These are phyloP conservation scores for Zaprionus camerounensis DNA, from an alignment of 1,140 invertebrate genomes.

Conservation along the genomic window DNA sequence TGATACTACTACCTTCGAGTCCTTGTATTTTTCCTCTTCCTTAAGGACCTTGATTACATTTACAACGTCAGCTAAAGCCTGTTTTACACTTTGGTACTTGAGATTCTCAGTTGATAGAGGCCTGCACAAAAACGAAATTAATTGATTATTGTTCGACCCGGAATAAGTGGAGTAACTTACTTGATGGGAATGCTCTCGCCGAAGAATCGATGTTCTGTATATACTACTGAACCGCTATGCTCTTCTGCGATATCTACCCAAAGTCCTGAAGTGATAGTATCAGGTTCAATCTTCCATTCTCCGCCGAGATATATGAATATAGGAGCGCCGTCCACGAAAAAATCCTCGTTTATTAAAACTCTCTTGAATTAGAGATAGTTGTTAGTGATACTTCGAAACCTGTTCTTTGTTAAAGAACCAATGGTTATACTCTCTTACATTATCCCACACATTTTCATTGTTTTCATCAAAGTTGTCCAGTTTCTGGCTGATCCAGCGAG, in stretches of 20 bases:
- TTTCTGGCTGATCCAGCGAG: slow-evolving; percentile 65
- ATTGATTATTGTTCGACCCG: background rate
- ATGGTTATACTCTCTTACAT: slow-evolving; percentile 78
- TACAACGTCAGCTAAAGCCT: slow-evolving; percentile 91
- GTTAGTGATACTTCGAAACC: slow-evolving; percentile 39
- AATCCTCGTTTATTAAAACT: slow-evolving; percentile 87
- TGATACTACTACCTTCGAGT: slow-evolving; percentile 86
- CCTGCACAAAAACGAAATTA: slow-evolving; percentile 14
- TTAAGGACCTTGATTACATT: slow-evolving; percentile 88
- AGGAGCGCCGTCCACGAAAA: slow-evolving; percentile 85
- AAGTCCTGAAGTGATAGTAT: slow-evolving; percentile 85
- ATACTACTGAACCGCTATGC: slow-evolving; percentile 87
- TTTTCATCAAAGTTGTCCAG: slow-evolving; percentile 90
- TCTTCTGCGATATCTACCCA: slow-evolving; percentile 87
- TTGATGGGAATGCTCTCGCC: slow-evolving; percentile 90
- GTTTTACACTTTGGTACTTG: slow-evolving; percentile 89
- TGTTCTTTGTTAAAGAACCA: slow-evolving; percentile 1
- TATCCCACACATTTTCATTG: slow-evolving; percentile 87
- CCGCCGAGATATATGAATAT: slow-evolving; percentile 89
- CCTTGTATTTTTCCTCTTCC: slow-evolving; percentile 74
- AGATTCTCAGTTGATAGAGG: slow-evolving; percentile 87
- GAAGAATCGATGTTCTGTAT: slow-evolving; percentile 93
- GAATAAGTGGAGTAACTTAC: slow-evolving; percentile 84
- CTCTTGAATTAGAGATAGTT: slow-evolving; percentile 30
- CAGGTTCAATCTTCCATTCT: slow-evolving; percentile 86